These are phyloP conservation scores for Catharus ustulatus DNA, from an alignment of 2,797 vertebrate species.

Conservation along the genomic window DNA sequence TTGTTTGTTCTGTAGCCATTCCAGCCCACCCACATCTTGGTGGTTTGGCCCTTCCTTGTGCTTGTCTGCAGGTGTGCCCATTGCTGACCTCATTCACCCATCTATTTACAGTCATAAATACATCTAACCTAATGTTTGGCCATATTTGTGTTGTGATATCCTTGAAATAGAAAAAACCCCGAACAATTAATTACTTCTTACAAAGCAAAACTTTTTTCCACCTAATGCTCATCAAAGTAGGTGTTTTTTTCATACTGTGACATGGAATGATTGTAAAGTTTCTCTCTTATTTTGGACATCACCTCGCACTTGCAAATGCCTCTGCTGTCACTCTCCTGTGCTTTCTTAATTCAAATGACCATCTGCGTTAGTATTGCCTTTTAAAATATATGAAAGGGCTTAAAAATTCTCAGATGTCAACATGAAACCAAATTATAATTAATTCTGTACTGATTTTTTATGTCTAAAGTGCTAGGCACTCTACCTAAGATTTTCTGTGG, in stretches of 20 bases:
- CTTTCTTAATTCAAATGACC: background rate
- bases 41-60: constrained; percentile 69
- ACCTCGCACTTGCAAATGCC: background rate
- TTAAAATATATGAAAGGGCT: background rate
- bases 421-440: background rate
- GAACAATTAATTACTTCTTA: constrained; percentile 7
- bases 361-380: background rate
- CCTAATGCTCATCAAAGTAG: background rate
- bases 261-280: background rate
- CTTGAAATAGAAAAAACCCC: background rate
- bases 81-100: constrained; percentile 61
- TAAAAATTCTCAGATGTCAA: background rate
- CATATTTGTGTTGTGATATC: background rate
- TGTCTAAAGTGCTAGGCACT: background rate
- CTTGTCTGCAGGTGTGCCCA: constrained; percentile 74
- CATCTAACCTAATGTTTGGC: constrained; percentile 26
- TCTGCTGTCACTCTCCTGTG: background rate
- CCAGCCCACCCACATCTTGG: constrained; percentile 67
- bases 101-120: constrained; percentile 66
- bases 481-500: background rate
- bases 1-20: constrained; percentile 67
- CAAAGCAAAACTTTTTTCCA: background rate
- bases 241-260: background rate
- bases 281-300: background rate
- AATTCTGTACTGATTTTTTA: background rate